A percentile compares a stretch with the other conserved stretches of the same genome.
These are phyloP conservation scores for Aporrectodea caliginosa DNA, from an alignment of 1,140 invertebrate genomes.

Conservation along the genomic window DNA sequence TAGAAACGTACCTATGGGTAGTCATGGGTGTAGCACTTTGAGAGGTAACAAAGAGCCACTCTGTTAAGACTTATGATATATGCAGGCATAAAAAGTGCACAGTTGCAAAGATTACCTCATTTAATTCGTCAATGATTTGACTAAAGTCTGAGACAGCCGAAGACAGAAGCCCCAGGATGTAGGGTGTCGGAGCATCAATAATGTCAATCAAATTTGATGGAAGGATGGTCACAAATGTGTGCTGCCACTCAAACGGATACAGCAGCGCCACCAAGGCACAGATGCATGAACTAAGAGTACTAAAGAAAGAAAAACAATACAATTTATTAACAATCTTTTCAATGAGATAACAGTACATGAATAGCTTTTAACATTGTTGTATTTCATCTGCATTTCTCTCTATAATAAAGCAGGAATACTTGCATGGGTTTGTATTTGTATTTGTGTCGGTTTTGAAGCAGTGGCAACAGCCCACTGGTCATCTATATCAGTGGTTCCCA, in stretches of 20 bases:
- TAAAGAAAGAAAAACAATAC: conserved; percentile 42
- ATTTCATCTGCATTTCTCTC: too few species aligned
- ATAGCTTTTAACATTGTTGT: too few species aligned
- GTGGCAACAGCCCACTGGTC: too few species aligned
- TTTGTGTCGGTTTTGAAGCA: too few species aligned
- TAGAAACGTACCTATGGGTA: too few species aligned
- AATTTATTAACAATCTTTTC: neutral
- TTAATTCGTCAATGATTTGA: neutral
- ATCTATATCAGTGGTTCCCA: too few species aligned
- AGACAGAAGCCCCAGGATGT: conserved; percentile 67
- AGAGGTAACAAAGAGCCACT: too few species aligned
- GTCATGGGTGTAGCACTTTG: too few species aligned
- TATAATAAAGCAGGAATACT: too few species aligned
- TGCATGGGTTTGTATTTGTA: too few species aligned
- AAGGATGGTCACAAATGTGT: conserved; percentile 72
- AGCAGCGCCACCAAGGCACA: conserved; percentile 70
- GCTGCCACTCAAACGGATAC: conserved; percentile 78
- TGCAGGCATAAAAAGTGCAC: neutral
- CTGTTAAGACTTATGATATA: too few species aligned
- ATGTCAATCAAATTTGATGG: conserved; percentile 68
- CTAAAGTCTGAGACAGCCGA: conserved; percentile 25
- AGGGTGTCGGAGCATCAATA: conserved; percentile 70
- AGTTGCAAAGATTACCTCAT: neutral
- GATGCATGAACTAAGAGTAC: conserved; percentile 68
- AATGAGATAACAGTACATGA: too few species aligned